Evolutionary conservation across 2,888 invertebrate species (phyloP).

Genomic region (Ephialtes manifestator): DNA sequence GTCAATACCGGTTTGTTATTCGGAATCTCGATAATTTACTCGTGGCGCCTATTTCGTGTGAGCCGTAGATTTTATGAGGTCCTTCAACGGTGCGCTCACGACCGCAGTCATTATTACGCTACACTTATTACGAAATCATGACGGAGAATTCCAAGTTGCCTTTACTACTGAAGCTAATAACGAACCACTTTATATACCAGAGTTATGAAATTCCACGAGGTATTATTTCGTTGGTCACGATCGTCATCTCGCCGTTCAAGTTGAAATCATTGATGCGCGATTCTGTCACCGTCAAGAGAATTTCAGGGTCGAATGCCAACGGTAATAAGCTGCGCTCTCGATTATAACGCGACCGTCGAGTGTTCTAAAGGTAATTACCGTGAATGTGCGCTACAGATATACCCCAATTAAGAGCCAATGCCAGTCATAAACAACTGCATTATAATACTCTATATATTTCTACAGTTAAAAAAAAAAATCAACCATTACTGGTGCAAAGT

Average conservation of each 20-base stretch:
- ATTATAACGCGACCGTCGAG: slow-evolving; percentile 12
- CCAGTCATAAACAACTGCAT: neutral
- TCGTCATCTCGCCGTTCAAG: slow-evolving; percentile 14
- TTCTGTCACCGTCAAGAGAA: neutral
- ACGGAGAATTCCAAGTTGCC: neutral
- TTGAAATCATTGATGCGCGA: slow-evolving; percentile 9
- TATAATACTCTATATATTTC: too few relatives aligned
- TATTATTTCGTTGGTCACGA: slow-evolving; percentile 12
- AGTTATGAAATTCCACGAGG: slow-evolving; percentile 36
- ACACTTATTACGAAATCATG: slow-evolving; percentile 12
- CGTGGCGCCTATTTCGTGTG: neutral
- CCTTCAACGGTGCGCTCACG: neutral
- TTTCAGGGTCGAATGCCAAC: slow-evolving; percentile 32
- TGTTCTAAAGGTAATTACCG: neutral
- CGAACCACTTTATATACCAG: neutral
- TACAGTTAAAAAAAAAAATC: too few relatives aligned
- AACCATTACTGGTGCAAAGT: too few relatives aligned
- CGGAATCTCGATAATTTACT: neutral
- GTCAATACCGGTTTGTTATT: slow-evolving; percentile 3
- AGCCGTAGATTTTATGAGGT: neutral
- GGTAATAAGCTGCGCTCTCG: neutral
- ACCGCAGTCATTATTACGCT: neutral
- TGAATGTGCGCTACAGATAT: slow-evolving; percentile 18
- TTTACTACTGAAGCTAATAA: neutral
- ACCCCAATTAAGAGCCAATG: neutral